A percentile compares a stretch with the other conserved stretches of the same genome.
phyloP scores from a whole-genome alignment of 2,113 vertebrate genomes.

The Conger conger region DNA sequence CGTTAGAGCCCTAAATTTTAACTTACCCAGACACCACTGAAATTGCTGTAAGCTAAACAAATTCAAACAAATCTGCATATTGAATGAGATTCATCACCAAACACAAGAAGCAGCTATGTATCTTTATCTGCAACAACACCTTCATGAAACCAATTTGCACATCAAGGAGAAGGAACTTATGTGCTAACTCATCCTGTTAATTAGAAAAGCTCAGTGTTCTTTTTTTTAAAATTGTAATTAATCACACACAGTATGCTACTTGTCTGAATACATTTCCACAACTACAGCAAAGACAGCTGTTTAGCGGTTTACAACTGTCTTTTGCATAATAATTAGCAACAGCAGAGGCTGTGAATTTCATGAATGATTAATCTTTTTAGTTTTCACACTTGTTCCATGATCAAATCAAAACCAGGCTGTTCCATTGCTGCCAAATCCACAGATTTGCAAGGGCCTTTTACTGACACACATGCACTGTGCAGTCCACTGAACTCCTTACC shows the following conservation, averaged over 20 bases:
- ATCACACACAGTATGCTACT: not conserved
- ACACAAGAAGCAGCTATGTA: not conserved
- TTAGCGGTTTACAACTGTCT: too few relatives aligned
- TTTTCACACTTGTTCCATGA: too few relatives aligned
- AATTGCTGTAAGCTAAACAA: not conserved
- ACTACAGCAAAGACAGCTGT: not conserved
- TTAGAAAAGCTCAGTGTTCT: not conserved
- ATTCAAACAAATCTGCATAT: slow-evolving; percentile 5
- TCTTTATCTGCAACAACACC: slow-evolving; percentile 1
- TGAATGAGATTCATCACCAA: not conserved
- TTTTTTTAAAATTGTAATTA: not conserved
- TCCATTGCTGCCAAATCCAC: not conserved
- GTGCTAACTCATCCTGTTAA: not conserved
- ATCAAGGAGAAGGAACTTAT: not conserved
- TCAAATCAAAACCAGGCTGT: not conserved
- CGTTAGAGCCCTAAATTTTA: too few relatives aligned
- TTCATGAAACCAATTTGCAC: slow-evolving; percentile 3
- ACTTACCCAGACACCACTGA: not conserved
- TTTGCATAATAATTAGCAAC: too few relatives aligned
- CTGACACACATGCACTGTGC: not conserved
- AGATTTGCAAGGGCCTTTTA: too few relatives aligned
- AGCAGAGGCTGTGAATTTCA: too few relatives aligned
- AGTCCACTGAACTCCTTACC: not conserved
- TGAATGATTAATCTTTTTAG: too few relatives aligned
- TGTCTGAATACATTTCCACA: not conserved